These are phyloP conservation scores for Sinocyclocheilus anophthalmus DNA, from an alignment of 2,113 vertebrate species.

Conservation along the genomic window DNA sequence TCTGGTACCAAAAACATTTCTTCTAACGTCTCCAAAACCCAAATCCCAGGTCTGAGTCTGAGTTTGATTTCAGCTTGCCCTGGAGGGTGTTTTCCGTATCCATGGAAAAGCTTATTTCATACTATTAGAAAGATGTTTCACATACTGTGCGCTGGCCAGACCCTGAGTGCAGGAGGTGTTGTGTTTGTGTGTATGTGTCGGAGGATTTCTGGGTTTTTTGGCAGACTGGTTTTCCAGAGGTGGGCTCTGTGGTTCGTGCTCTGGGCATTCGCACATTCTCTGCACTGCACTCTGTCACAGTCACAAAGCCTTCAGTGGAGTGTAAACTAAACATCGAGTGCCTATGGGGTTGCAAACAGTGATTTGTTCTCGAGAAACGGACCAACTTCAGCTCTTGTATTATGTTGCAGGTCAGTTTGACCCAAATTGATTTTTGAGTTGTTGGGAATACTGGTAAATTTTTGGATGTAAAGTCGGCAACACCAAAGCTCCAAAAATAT, in stretches of 20 bases:
- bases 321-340: neutral
- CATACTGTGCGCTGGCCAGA: constrained; percentile 28
- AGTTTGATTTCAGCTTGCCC: neutral
- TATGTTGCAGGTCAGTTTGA: neutral
- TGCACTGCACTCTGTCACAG: constrained; percentile 31
- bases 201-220: constrained; percentile 51
- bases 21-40: constrained; percentile 6
- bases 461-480: no score
- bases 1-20: constrained; percentile 19
- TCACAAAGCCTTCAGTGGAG: neutral
- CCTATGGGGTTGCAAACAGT: no score
- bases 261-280: constrained; percentile 46
- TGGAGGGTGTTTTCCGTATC: constrained; percentile 47
- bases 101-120: constrained; percentile 54
- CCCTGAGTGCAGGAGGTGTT: constrained; percentile 27
- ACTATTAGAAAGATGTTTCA: constrained; percentile 46
- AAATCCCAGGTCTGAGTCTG: constrained; percentile 26
- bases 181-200: constrained; percentile 31
- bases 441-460: neutral
- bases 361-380: neutral
- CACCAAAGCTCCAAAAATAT: no score
- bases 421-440: neutral
- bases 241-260: constrained; percentile 23
- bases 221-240: constrained; percentile 49
- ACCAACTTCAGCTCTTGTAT: neutral